A percentile compares a stretch with the other conserved stretches of the same genome.
Evolutionary conservation across 2,113 vertebrate species (phyloP).

Genomic region (Psilopogon haemacephalus): DNA sequence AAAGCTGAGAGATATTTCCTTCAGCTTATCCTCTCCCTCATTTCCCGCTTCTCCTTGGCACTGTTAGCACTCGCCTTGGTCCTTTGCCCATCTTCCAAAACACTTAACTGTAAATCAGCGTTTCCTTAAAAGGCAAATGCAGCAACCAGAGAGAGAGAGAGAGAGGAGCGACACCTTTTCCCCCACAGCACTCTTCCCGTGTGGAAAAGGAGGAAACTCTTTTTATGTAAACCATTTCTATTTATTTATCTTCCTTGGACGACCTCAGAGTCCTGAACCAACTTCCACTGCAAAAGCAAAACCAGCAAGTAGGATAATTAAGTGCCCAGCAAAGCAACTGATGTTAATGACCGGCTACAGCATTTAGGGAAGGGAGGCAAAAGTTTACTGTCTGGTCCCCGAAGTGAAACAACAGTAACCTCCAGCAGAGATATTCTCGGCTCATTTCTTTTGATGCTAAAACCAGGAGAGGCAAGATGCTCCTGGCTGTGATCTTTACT

Average conservation of each 20-base stretch:
- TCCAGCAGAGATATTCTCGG: background rate
- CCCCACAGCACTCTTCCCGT: background rate
- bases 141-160: background rate
- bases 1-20: conserved; percentile 6
- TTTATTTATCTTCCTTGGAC: no score
- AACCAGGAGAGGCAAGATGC: conserved; percentile 18
- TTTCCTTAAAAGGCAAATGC: conserved; percentile 22
- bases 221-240: no score
- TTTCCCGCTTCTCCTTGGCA: conserved; percentile 40
- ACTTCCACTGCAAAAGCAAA: no score
- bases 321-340: background rate
- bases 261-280: no score
- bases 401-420: conserved; percentile 1
- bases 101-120: conserved; percentile 17
- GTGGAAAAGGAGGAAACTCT: background rate
- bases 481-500: conserved; percentile 17
- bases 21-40: background rate
- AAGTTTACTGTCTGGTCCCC: background rate
- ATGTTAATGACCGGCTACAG: background rate
- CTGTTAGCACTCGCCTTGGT: background rate
- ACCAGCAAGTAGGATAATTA: background rate
- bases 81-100: conserved; percentile 31
- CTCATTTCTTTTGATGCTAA: conserved; percentile 33
- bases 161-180: background rate
- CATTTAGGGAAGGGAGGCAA: background rate